Percentiles rank a stretch among this genome's conserved stretches.
These are phyloP conservation scores for Drosophila helvetica DNA, from an alignment of 2,888 invertebrate species.

Conservation along the genomic window DNA sequence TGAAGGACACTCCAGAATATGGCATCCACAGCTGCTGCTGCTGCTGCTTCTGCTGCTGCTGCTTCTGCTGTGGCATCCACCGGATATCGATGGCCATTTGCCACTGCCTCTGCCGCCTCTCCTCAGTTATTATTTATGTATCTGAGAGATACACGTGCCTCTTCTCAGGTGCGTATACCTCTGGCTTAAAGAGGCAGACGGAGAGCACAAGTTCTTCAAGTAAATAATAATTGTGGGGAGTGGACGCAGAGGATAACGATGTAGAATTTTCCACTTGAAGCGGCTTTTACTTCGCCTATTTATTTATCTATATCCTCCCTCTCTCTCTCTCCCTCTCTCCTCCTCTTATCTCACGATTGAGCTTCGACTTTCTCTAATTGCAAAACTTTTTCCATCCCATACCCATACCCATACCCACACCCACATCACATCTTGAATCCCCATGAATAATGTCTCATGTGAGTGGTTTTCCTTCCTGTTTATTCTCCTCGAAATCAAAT, in stretches of 20 bases:
- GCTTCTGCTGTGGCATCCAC: no score
- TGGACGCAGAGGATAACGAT: constrained; percentile 20
- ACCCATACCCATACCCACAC: constrained; percentile 4
- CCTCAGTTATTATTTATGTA: constrained; percentile 65
- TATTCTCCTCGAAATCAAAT: constrained; percentile 51
- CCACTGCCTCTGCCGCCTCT: constrained; percentile 11
- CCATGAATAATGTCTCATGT: constrained; percentile 41
- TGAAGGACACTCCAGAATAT: constrained; percentile 38
- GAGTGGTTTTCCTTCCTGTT: constrained; percentile 31
- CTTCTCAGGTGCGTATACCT: constrained; percentile 65
- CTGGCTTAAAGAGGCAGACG: constrained; percentile 27
- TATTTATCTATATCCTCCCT: neutral
- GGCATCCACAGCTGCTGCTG: constrained; percentile 10
- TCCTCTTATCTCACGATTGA: neutral
- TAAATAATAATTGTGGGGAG: constrained; percentile 27
- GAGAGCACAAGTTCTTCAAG: constrained; percentile 6
- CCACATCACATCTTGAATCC: neutral
- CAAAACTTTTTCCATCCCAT: constrained; percentile 57
- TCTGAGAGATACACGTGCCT: constrained; percentile 31
- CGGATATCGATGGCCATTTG: constrained; percentile 39
- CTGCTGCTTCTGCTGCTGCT: neutral
- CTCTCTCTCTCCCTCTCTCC: neutral
- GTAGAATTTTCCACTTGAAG: constrained; percentile 28
- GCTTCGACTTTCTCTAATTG: constrained; percentile 56
- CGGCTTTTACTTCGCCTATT: neutral